A percentile compares a stretch with the other conserved stretches of the same genome.
Conservation (phyloP, 2,888 invertebrate species). For the Phengaris alcon region DNA sequence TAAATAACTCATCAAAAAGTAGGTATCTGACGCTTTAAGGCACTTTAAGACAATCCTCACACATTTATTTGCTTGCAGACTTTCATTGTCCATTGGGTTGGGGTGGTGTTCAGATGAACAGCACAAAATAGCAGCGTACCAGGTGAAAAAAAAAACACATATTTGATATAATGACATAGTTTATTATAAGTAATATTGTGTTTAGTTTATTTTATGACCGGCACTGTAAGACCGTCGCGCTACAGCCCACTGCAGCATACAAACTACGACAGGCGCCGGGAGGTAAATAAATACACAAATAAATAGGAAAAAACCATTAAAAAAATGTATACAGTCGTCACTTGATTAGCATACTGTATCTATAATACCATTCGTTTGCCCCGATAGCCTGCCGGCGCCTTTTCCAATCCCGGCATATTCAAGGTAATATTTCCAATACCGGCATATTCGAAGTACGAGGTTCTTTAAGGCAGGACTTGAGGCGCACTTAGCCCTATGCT, state of each 20-base stretch:
- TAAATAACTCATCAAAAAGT: too few species aligned
- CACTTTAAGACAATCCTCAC: too few species aligned
- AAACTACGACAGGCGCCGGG: constrained; percentile 9
- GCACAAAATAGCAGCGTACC: too few species aligned
- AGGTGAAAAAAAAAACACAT: neutral
- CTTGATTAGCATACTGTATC: constrained; percentile 27
- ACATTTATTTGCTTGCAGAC: too few species aligned
- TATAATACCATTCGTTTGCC: neutral
- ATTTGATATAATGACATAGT: constrained; percentile 50
- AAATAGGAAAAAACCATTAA: neutral
- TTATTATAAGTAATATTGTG: constrained; percentile 48
- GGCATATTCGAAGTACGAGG: constrained; percentile 49
- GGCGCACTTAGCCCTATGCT: constrained; percentile 1
- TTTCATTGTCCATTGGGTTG: too few species aligned
- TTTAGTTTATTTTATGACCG: constrained; percentile 48
- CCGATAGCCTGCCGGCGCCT: constrained; percentile 12
- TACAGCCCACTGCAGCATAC: neutral
- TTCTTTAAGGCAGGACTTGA: constrained; percentile 69
- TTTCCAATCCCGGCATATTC: neutral
- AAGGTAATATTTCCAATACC: neutral
- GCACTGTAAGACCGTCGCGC: constrained; percentile 11
- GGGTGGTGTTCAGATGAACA: too few species aligned
- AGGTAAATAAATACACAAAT: constrained; percentile 14
- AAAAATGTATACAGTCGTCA: constrained; percentile 6
- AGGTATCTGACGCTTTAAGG: too few species aligned